phyloP scores from a whole-genome alignment of 2,888 invertebrate species.

The Drosophila emarginata region DNA sequence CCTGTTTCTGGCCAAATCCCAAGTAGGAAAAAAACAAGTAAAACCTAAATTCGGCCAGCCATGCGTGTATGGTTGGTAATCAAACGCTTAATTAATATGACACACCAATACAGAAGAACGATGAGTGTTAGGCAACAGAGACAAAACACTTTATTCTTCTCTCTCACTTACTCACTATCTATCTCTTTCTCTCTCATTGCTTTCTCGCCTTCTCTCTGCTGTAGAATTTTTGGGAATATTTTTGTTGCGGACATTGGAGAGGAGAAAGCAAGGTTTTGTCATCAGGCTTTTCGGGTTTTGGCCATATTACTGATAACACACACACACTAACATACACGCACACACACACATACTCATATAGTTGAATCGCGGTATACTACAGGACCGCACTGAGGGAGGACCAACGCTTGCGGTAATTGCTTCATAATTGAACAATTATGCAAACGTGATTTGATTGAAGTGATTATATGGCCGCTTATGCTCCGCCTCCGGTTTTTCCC shows the following conservation, averaged over 20 bases:
- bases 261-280: conserved; percentile 35
- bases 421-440: conserved; percentile 77
- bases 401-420: conserved; percentile 65
- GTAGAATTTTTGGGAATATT: conserved; percentile 16
- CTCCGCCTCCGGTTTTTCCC: conserved; percentile 31
- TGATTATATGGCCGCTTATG: conserved; percentile 73
- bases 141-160: neutral
- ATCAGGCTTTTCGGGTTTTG: conserved; percentile 63
- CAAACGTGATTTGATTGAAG: conserved; percentile 78
- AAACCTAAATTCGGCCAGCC: conserved; percentile 40
- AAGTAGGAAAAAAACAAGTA: conserved; percentile 17
- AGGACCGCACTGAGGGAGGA: conserved; percentile 11
- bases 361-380: conserved; percentile 7
- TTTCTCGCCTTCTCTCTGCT: neutral
- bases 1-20: neutral
- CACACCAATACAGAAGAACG: conserved; percentile 44
- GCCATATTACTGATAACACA: conserved; percentile 70
- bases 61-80: conserved; percentile 43
- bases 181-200: neutral
- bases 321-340: conserved; percentile 16
- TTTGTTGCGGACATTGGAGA: conserved; percentile 10
- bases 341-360: conserved; percentile 15
- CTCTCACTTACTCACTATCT: conserved; percentile 18
- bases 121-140: neutral
- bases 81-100: conserved; percentile 70